phyloP scores from a whole-genome alignment of 2,113 vertebrate species.

The Carassius carassius region DNA sequence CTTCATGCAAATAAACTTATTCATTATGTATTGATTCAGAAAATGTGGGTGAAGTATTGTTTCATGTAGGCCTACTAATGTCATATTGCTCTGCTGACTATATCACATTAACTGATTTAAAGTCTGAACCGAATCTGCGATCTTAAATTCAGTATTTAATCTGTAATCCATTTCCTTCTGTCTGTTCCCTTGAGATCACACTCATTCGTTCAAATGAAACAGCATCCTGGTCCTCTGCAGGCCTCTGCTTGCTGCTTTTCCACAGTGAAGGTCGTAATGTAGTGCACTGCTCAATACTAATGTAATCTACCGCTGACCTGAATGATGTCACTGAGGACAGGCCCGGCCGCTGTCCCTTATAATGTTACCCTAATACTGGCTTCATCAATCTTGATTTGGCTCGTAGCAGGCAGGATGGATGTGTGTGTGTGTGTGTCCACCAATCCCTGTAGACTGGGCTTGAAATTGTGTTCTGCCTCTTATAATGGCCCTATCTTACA shows the following conservation, averaged over 20 bases:
- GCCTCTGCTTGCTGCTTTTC: slow-evolving; percentile 58
- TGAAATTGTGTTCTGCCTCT: not conserved
- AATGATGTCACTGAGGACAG: slow-evolving; percentile 79
- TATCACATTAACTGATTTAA: not conserved
- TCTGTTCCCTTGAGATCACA: not conserved
- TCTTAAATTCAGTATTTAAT: slow-evolving; percentile 20
- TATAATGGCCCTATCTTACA: not conserved
- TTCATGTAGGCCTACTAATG: not conserved
- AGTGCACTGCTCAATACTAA: slow-evolving; percentile 83
- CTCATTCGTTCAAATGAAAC: slow-evolving; percentile 7
- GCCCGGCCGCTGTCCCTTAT: slow-evolving; percentile 80
- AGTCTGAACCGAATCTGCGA: not conserved
- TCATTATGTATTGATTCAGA: not conserved
- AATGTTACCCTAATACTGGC: slow-evolving; percentile 84
- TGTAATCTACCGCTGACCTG: slow-evolving; percentile 83
- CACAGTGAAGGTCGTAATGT: slow-evolving; percentile 87
- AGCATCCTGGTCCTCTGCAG: slow-evolving; percentile 16
- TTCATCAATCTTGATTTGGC: slow-evolving; percentile 88
- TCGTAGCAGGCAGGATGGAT: slow-evolving; percentile 19
- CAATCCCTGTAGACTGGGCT: slow-evolving; percentile 2
- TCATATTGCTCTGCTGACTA: not conserved
- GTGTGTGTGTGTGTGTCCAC: not conserved
- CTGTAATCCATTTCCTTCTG: not conserved
- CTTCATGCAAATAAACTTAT: not conserved
- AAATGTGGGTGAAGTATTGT: not conserved